Percentiles rank a stretch among this genome's conserved stretches.
phyloP scores from a whole-genome alignment of 1,140 invertebrate genomes.

The Calycopis cecrops region DNA sequence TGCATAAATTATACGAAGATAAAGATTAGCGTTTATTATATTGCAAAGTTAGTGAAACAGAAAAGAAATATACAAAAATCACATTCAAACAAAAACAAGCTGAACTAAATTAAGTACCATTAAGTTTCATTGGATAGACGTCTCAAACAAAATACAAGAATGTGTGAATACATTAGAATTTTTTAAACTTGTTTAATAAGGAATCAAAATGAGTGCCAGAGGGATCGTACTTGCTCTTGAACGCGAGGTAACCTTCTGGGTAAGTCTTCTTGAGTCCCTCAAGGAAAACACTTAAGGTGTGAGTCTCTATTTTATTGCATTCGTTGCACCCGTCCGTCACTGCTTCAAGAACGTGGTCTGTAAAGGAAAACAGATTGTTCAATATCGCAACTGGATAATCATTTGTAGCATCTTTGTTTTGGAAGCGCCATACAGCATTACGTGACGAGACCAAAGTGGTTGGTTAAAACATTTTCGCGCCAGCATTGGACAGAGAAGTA shows the following conservation, averaged over 20 bases:
- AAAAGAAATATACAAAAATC: no score
- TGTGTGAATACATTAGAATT: conserved; percentile 1
- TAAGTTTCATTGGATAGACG: no score
- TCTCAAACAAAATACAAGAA: no score
- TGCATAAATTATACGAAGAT: no score
- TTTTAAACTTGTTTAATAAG: background rate
- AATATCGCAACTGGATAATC: no score
- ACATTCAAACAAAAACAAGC: no score
- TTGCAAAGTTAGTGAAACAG: no score
- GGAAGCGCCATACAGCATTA: no score
- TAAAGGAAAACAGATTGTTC: background rate
- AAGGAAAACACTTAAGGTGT: background rate
- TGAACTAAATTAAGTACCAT: no score
- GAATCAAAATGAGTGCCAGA: background rate
- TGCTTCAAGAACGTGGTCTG: conserved; percentile 3
- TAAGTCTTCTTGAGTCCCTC: background rate
- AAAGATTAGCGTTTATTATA: no score
- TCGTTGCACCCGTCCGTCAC: background rate
- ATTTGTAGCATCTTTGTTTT: no score
- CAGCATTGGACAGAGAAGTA: no score
- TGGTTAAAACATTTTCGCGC: background rate
- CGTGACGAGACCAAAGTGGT: background rate
- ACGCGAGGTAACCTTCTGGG: background rate
- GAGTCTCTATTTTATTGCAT: conserved; percentile 2
- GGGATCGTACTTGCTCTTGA: conserved; percentile 7